Conservation (phyloP, 2,797 vertebrate genomes). For the Coendou prehensilis region DNA sequence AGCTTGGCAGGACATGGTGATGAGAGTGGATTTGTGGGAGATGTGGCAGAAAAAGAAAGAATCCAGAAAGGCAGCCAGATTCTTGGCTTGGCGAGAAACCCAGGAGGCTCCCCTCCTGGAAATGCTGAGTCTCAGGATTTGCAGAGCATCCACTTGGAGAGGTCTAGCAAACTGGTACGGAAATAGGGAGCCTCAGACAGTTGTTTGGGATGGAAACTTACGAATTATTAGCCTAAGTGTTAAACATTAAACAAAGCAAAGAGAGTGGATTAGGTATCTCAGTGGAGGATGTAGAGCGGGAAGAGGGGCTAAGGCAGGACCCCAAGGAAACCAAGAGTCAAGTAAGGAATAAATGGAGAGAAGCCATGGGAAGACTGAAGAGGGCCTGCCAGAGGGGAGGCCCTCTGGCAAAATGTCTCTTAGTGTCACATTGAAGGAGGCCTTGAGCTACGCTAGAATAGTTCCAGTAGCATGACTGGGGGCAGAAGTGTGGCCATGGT, state of each 20-base stretch:
- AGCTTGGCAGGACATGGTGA: not conserved
- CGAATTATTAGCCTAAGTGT: not conserved
- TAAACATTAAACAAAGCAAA: not conserved
- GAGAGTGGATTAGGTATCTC: not conserved
- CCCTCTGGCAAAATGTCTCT: not conserved
- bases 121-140: not conserved
- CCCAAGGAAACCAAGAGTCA: not conserved
- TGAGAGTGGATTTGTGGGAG: not conserved
- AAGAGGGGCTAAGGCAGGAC: not conserved
- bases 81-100: not conserved
- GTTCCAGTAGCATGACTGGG: not conserved
- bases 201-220: not conserved
- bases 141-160: not conserved
- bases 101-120: not conserved
- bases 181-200: not conserved
- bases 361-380: not conserved
- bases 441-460: not conserved
- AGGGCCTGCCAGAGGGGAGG: not conserved
- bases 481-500: not conserved
- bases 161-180: not conserved
- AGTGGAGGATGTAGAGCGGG: not conserved
- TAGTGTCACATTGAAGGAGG: not conserved
- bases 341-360: not conserved
- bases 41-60: not conserved
- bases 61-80: not conserved